Evolutionary conservation across 2,113 vertebrate species (phyloP).

Genomic region (Apaloderma vittatum): DNA sequence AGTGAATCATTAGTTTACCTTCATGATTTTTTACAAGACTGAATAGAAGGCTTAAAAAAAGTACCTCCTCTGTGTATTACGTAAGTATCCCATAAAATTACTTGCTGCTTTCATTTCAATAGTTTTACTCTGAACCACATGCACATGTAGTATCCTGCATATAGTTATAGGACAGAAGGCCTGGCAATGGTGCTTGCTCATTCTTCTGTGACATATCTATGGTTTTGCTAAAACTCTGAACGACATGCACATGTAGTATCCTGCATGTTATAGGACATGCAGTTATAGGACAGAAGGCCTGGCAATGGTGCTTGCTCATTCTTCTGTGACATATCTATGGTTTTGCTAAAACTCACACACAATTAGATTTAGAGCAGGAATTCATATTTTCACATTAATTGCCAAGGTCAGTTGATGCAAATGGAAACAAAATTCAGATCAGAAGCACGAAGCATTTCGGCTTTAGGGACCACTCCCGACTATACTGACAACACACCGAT

Average conservation of each 20-base stretch:
- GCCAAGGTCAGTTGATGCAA: neutral
- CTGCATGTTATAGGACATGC: no score
- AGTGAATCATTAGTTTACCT: neutral
- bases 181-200: neutral
- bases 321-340: accelerated
- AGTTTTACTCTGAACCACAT: neutral
- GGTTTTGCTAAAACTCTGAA: neutral
- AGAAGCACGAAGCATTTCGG: neutral
- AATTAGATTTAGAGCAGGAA: neutral
- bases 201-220: neutral
- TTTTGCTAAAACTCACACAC: neutral
- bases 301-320: neutral
- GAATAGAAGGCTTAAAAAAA: neutral
- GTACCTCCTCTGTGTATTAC: neutral
- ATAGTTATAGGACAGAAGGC: neutral
- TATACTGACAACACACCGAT: neutral
- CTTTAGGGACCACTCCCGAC: neutral
- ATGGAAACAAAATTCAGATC: neutral
- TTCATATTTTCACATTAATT: neutral
- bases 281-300: neutral
- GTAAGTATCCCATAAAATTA: neutral
- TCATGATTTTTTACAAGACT: neutral
- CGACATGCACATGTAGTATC: neutral
- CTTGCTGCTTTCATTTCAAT: neutral
- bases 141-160: neutral